Conservation (phyloP, 2,888 invertebrate species). For the Bhutanitis thaidina region DNA sequence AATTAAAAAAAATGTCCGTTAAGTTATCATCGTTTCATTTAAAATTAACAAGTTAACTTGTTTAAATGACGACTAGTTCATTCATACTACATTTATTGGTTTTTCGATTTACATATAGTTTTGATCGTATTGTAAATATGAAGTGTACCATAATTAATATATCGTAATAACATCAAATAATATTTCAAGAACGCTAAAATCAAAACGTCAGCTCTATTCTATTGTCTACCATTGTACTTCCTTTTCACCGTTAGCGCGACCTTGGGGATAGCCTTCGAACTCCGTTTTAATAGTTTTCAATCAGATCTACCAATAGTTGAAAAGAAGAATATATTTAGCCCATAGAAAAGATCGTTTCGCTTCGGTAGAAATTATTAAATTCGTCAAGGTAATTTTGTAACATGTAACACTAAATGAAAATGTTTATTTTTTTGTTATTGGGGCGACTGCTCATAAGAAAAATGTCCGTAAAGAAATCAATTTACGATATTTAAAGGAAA, state of each 20-base stretch:
- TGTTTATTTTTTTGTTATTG: no score
- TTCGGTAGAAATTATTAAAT: conserved; percentile 5
- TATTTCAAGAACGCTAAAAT: not conserved
- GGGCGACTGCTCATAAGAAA: no score
- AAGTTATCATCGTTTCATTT: no score
- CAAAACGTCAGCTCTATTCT: not conserved
- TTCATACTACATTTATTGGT: no score
- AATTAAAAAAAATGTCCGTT: no score
- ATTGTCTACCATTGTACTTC: conserved; percentile 27
- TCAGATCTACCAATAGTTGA: conserved; percentile 1
- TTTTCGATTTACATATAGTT: no score
- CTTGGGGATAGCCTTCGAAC: conserved; percentile 24
- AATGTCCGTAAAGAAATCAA: no score
- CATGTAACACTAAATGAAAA: no score
- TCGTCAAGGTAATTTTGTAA: not conserved
- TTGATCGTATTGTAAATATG: no score
- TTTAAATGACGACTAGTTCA: no score
- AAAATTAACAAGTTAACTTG: no score
- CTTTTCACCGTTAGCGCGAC: conserved; percentile 27
- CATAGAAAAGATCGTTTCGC: not conserved
- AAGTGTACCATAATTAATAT: not conserved
- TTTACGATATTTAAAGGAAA: no score
- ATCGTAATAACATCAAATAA: not conserved
- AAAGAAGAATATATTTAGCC: not conserved
- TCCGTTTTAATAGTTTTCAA: conserved; percentile 2